Base-by-base conservation (phyloP, 2,888 invertebrate genomes). In the Catocala fraxini region DNA sequence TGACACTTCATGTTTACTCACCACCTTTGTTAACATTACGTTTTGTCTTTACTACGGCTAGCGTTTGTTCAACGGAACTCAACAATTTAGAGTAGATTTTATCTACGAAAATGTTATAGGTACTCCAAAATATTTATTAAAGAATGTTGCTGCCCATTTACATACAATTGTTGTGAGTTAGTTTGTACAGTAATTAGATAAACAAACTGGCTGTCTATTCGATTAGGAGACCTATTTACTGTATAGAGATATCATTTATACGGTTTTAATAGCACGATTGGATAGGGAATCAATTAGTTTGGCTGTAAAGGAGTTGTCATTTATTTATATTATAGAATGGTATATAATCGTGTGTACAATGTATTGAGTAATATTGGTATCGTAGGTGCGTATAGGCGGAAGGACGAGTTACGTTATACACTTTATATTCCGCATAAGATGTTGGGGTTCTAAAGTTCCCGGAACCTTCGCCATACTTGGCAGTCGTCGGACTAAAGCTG, bases 341-440 rank as follows among this genome's bases (percentile, higher is more conserved):
- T 11, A 41, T 56, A 25, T 51, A 25, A 45, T 51, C 15, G 34
- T 6, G 12, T 4, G 43, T 57, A 51, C 51, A 51, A 45, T 25
- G 11, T 34, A 54, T 53, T 56, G 46, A 61, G 51, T 46, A n/a
- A 51, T 51, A 51, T 56, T 45, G 46, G 56, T 56, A 61, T 71
- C 59, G 61, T 69, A 68, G 65, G 47, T 58, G 63, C 49, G 49
- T 63, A 61, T 64, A 76, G 80, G 74, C 84, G 84, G 87, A 89
- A 90, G 89, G 86, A 86, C 85, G 81, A 76, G 78, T 80, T 79
- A 82, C 84, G 85, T 83, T 84, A 85, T 80, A 76, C 83, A 83
- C 75, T 91, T 91, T 81, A 82, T 90, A 92, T 92, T 90, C 91
- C 74, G 79, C 73, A 71, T 77, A 74, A 78, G 79, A 78, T 73